Conservation (phyloP, 2,888 invertebrate species). For the Drosophila robusta region DNA sequence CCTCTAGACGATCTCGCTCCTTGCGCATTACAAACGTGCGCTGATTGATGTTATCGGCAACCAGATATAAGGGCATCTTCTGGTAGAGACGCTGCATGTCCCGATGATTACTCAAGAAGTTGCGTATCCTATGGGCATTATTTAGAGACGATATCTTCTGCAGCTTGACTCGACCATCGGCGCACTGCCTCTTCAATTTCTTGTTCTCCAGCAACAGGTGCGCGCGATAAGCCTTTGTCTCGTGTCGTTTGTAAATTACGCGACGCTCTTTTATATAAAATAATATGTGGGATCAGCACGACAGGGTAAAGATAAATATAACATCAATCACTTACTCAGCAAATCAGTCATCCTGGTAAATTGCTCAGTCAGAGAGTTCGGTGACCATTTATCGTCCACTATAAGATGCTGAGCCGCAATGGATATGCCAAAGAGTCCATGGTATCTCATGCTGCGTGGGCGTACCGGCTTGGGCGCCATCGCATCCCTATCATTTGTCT, state of each 20-base stretch:
- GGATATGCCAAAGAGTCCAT: conserved; percentile 82
- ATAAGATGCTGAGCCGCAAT: conserved; percentile 81
- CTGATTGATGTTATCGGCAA: conserved; percentile 83
- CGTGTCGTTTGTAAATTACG: conserved; percentile 68
- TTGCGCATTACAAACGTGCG: conserved; percentile 83
- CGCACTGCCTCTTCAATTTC: conserved; percentile 73
- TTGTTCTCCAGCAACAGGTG: conserved; percentile 51
- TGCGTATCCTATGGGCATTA: conserved; percentile 78
- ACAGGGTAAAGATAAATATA: too few species aligned
- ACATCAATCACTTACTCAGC: conserved; percentile 69
- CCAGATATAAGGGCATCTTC: conserved; percentile 80
- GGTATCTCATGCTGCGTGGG: conserved; percentile 70
- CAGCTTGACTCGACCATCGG: conserved; percentile 79
- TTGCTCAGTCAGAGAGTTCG: conserved; percentile 74
- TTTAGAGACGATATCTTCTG: conserved; percentile 74
- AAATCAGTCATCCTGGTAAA: conserved; percentile 78
- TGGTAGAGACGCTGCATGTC: conserved; percentile 83
- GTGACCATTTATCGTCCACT: conserved; percentile 82
- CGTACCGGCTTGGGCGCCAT: conserved; percentile 79
- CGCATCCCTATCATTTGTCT: conserved; percentile 34
- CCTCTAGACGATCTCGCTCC: conserved; percentile 81
- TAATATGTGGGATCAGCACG: background rate
- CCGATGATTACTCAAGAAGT: conserved; percentile 79
- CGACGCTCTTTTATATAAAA: conserved; percentile 70
- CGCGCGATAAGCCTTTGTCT: conserved; percentile 68